A percentile compares a stretch with the other conserved stretches of the same genome.
These are phyloP conservation scores for Operophtera brumata DNA, from an alignment of 2,888 invertebrate species.

Conservation along the genomic window DNA sequence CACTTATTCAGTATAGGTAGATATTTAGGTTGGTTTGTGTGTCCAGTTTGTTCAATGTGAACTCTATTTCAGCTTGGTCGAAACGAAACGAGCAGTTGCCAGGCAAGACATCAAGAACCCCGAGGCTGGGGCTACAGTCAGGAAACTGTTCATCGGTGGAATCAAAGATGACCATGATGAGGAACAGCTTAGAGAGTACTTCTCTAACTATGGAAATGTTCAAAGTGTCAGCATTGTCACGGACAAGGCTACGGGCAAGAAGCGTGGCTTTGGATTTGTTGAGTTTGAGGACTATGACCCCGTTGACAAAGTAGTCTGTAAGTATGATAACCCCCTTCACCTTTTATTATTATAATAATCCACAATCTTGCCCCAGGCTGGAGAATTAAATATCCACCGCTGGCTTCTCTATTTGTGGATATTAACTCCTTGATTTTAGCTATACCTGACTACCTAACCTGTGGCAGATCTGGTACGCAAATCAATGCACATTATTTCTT, in stretches of 20 bases:
- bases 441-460: slow-evolving; percentile 63
- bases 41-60: not conserved
- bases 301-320: slow-evolving; percentile 97
- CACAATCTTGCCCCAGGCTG: slow-evolving; percentile 78
- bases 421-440: slow-evolving; percentile 72
- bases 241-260: slow-evolving; percentile 96
- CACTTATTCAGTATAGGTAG: not conserved
- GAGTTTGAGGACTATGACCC: slow-evolving; percentile 98
- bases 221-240: slow-evolving; percentile 93
- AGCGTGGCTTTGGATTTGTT: slow-evolving; percentile 97
- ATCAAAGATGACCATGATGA: slow-evolving; percentile 97
- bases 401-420: slow-evolving; percentile 79
- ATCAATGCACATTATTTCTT: slow-evolving; percentile 57
- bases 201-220: slow-evolving; percentile 90
- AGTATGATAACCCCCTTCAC: slow-evolving; percentile 67
- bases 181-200: slow-evolving; percentile 92
- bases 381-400: slow-evolving; percentile 61
- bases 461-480: slow-evolving; percentile 72
- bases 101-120: slow-evolving; percentile 94
- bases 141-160: slow-evolving; percentile 97
- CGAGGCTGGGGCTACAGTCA: slow-evolving; percentile 95
- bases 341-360: slow-evolving; percentile 24
- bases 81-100: slow-evolving; percentile 98
- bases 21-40: not conserved
- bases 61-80: slow-evolving; percentile 85